These are phyloP conservation scores for Nomada fabriciana DNA, from an alignment of 2,888 invertebrate species.

Conservation along the genomic window DNA sequence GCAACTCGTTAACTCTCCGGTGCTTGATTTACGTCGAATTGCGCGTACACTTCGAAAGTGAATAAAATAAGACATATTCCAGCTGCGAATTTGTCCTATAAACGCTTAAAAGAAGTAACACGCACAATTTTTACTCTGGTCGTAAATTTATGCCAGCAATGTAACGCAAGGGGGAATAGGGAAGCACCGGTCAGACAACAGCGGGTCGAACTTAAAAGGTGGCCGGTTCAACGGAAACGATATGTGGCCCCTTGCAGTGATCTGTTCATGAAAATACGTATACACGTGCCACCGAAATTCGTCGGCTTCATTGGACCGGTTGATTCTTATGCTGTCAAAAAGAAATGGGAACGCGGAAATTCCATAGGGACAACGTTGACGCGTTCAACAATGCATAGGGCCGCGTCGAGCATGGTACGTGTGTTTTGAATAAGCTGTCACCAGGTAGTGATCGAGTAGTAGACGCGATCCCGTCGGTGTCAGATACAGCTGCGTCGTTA, in stretches of 20 bases:
- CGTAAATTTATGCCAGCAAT: no score
- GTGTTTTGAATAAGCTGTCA: slow-evolving; percentile 57
- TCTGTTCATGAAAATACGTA: not conserved
- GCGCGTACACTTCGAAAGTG: no score
- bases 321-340: not conserved
- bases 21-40: no score
- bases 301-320: not conserved
- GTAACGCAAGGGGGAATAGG: no score
- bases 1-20: no score
- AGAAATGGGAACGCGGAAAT: slow-evolving; percentile 1
- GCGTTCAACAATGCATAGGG: slow-evolving; percentile 33
- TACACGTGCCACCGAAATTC: not conserved
- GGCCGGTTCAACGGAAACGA: no score
- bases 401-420: not conserved
- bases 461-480: slow-evolving; percentile 47
- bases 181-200: no score
- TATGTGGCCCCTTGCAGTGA: not conserved
- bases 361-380: slow-evolving; percentile 30
- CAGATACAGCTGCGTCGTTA: slow-evolving; percentile 57
- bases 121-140: no score
- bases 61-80: no score
- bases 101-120: no score
- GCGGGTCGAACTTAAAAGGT: no score
- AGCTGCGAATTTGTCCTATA: no score
- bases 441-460: slow-evolving; percentile 55